A percentile compares a stretch with the other conserved stretches of the same genome.
Conservation (phyloP, 2,113 vertebrate species). For the Leptocoma aspasia region DNA sequence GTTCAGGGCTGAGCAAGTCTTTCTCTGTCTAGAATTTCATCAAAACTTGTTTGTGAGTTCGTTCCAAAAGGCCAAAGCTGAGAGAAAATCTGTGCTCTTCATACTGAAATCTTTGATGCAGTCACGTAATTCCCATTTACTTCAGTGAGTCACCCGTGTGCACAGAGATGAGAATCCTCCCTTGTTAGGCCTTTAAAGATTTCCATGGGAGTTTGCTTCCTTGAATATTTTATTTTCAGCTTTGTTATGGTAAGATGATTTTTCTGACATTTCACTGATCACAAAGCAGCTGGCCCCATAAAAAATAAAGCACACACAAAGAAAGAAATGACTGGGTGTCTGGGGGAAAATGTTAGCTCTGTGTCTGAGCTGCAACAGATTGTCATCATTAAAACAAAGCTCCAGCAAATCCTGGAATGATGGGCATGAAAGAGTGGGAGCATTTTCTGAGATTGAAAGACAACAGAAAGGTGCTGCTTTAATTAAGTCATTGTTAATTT, state of each 20-base stretch:
- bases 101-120: conserved; percentile 4
- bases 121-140: conserved; percentile 31
- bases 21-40: not conserved
- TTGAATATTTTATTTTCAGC: conserved; percentile 67
- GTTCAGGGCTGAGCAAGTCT: not conserved
- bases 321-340: conserved; percentile 56
- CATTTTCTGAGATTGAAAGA: not conserved
- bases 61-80: conserved; percentile 1
- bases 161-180: conserved; percentile 40
- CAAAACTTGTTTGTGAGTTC: not conserved
- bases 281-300: conserved; percentile 69
- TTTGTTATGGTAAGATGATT: conserved; percentile 65
- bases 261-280: conserved; percentile 71
- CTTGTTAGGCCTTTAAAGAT: conserved; percentile 57
- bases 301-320: conserved; percentile 57
- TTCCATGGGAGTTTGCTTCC: conserved; percentile 63
- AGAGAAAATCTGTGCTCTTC: not conserved
- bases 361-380: conserved; percentile 42
- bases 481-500: not conserved
- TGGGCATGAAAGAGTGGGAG: not conserved
- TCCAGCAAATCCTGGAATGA: conserved; percentile 10
- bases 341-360: conserved; percentile 53
- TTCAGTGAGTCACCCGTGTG: conserved; percentile 42
- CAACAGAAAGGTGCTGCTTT: conserved; percentile 41
- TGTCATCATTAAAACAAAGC: conserved; percentile 55